These are phyloP conservation scores for Cyprinodon diabolis DNA, from an alignment of 2,797 vertebrate genomes.

Conservation along the genomic window DNA sequence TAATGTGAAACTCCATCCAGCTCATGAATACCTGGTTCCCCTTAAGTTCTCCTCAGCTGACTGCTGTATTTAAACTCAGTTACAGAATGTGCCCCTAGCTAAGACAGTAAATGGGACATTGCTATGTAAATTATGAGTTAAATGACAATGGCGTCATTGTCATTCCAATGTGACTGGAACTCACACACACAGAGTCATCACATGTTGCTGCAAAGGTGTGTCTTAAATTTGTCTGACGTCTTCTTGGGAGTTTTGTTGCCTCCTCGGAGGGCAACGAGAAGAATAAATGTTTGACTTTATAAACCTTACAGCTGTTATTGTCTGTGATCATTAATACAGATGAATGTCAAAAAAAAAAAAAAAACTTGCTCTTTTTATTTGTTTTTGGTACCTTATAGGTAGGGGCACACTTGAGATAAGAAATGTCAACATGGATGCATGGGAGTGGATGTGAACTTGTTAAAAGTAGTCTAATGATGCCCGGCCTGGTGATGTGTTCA, in stretches of 20 bases:
- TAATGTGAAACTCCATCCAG: not conserved
- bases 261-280: not conserved
- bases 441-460: conserved; percentile 7
- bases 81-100: not conserved
- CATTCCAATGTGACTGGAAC: not conserved
- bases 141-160: not conserved
- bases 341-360: not conserved
- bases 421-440: conserved; percentile 41
- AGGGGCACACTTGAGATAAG: conserved; percentile 23
- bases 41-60: not conserved
- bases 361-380: not conserved
- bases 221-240: conserved; percentile 9
- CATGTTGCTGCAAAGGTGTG: not conserved
- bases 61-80: not conserved
- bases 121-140: not conserved
- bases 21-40: not conserved
- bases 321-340: not conserved
- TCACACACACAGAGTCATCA: not conserved
- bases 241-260: not conserved
- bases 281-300: not conserved
- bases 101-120: rapidly evolving
- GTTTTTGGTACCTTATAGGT: not conserved
- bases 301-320: not conserved
- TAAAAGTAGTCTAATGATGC: too few species aligned
- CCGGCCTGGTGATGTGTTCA: too few species aligned